Evolutionary conservation across 2,888 invertebrate species (phyloP).

Genomic region (Acronicta alni): DNA sequence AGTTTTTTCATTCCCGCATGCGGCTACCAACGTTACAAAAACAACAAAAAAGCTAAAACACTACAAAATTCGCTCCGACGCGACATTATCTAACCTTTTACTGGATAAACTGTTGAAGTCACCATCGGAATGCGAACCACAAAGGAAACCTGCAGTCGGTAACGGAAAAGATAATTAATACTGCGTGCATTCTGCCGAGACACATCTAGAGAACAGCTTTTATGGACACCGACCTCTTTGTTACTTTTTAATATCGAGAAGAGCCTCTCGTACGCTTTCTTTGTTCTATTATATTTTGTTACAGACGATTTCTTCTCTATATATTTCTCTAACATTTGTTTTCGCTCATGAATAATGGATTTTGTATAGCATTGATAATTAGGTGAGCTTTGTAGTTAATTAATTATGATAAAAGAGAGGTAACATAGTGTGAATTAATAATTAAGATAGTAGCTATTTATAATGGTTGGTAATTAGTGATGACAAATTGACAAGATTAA

Average conservation of each 20-base stretch:
- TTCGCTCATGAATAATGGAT: slow-evolving; percentile 40
- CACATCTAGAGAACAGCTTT: slow-evolving; percentile 49
- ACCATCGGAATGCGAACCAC: slow-evolving; percentile 38
- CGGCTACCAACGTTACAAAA: slow-evolving; percentile 31
- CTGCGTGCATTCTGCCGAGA: slow-evolving; percentile 47
- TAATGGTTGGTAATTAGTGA: slow-evolving; percentile 21
- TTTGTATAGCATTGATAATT: slow-evolving; percentile 37
- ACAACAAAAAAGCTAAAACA: slow-evolving; percentile 22
- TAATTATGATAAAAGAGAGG: slow-evolving; percentile 31
- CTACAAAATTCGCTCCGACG: slow-evolving; percentile 20
- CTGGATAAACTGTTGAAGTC: slow-evolving; percentile 49
- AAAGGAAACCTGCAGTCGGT: slow-evolving; percentile 40
- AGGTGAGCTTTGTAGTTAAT: slow-evolving; percentile 41
- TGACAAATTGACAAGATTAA: slow-evolving; percentile 21
- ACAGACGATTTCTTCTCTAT: slow-evolving; percentile 29
- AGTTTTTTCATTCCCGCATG: slow-evolving; percentile 57
- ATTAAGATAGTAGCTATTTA: slow-evolving; percentile 21
- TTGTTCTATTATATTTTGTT: slow-evolving; percentile 22
- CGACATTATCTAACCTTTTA: slow-evolving; percentile 51
- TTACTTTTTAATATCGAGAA: slow-evolving; percentile 35
- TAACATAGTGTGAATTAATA: slow-evolving; percentile 26
- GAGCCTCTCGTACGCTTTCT: slow-evolving; percentile 16
- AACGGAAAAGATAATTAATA: slow-evolving; percentile 57
- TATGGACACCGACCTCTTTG: slow-evolving; percentile 29
- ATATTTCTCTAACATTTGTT: slow-evolving; percentile 26